Percentiles rank a stretch among this genome's conserved stretches.
Evolutionary conservation across 1,140 invertebrate species (phyloP).

Genomic region (Eurosta solidaginis): DNA sequence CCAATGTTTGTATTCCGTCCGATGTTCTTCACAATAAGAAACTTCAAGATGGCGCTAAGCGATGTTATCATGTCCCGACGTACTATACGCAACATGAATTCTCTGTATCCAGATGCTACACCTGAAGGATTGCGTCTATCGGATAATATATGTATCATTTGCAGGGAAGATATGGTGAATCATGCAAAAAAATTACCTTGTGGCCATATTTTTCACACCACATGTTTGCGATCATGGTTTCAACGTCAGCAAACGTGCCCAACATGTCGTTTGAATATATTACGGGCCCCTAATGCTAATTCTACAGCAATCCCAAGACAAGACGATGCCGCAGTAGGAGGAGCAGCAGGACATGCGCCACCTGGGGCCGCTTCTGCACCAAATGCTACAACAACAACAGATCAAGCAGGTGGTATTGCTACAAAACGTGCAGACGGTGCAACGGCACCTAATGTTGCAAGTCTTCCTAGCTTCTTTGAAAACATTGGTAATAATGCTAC

Average conservation of each 20-base stretch:
- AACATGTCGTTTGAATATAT: conserved; percentile 95
- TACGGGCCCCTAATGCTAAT: too few relatives aligned
- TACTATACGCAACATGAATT: conserved; percentile 98
- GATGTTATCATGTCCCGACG: conserved; percentile 96
- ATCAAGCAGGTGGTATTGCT: too few relatives aligned
- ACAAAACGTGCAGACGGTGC: too few relatives aligned
- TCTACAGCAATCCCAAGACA: too few relatives aligned
- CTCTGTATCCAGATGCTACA: conserved; percentile 95
- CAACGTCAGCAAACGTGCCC: conserved; percentile 99
- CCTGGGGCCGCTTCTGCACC: too few relatives aligned
- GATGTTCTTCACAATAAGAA: too few relatives aligned
- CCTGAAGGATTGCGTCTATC: conserved; percentile 88
- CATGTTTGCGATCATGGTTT: conserved; percentile 98
- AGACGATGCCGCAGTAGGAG: too few relatives aligned
- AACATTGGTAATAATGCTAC: not conserved
- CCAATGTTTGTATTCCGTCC: too few relatives aligned
- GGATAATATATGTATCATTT: conserved; percentile 99
- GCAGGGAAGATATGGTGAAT: conserved; percentile 69
- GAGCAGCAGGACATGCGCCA: too few relatives aligned
- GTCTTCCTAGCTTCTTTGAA: too few relatives aligned
- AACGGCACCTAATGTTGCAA: too few relatives aligned
- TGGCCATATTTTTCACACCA: conserved; percentile 99
- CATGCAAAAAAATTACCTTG: conserved; percentile 97
- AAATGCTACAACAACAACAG: too few relatives aligned
- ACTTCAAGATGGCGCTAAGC: conserved; percentile 97